Evolutionary conservation across 1,140 invertebrate genomes (phyloP), one percentile per base, ranked within the genome.

Genomic region (Medauroidea extradentata): DNA sequence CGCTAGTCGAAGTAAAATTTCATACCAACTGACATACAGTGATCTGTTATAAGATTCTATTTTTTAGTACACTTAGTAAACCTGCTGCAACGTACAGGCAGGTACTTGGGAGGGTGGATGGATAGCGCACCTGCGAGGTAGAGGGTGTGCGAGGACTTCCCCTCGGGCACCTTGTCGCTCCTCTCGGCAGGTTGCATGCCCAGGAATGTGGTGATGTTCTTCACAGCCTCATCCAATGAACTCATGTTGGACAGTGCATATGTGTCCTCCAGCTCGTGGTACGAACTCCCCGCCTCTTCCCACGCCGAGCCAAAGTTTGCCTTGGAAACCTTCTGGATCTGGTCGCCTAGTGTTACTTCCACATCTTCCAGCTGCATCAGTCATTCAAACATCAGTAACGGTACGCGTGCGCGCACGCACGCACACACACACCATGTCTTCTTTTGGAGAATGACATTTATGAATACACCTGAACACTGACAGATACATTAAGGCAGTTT

Each of bases 351-450:
- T 11, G 83, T 84, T 29, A 98, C 77, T 71, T 98, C 96, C 19
- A 99, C 79, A 79, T 99, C 95, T 78, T 99, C 96, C 41, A 99
- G 73, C 83, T 86, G 62, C 29, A 70, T 18, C n/a, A n/a, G n/a
- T n/a, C n/a, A n/a, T n/a, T n/a, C n/a, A n/a, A n/a, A n/a, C n/a
- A n/a, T n/a, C n/a, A n/a, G n/a, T n/a, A n/a, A n/a, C n/a, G n/a
- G n/a, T n/a, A n/a, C n/a, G n/a, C n/a, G n/a, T n/a, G n/a, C n/a
- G n/a, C n/a, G n/a, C n/a, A n/a, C n/a, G n/a, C n/a, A n/a, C n/a
- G n/a, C n/a, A n/a, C n/a, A n/a, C n/a, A n/a, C n/a, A n/a, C n/a
- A n/a, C n/a, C n/a, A n/a, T n/a, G n/a, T n/a, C n/a, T n/a, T n/a
- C n/a, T n/a, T n/a, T n/a, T n/a, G n/a, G n/a, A n/a, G n/a, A n/a